Percentiles rank a stretch among this genome's conserved stretches.
These are phyloP conservation scores for Tokudaia muenninki DNA, from an alignment of 2,797 vertebrate species.

Conservation along the genomic window DNA sequence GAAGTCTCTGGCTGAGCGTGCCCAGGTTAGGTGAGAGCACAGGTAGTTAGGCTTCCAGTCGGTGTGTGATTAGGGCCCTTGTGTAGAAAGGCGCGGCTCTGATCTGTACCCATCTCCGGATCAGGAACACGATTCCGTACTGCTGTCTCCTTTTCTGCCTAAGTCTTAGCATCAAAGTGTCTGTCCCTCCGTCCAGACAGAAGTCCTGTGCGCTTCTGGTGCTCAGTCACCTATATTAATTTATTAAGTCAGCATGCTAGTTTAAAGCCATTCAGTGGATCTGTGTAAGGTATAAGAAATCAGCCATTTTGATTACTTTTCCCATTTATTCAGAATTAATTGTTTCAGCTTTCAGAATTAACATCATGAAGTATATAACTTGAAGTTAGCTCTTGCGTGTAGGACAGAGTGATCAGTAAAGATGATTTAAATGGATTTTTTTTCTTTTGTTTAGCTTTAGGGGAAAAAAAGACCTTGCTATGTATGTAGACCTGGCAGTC, in stretches of 20 bases:
- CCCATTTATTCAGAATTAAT: conserved; percentile 38
- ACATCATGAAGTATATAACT: conserved; percentile 8
- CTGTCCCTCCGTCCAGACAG: background rate
- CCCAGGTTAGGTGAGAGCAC: background rate
- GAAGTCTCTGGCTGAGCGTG: background rate
- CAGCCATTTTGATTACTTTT: background rate
- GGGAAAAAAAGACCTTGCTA: background rate
- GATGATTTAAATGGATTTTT: background rate
- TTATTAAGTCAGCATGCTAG: conserved; percentile 19
- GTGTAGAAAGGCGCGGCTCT: background rate
- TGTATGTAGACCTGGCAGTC: background rate
- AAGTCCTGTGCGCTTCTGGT: background rate
- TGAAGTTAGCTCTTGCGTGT: background rate
- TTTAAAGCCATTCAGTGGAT: background rate
- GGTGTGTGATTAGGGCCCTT: background rate
- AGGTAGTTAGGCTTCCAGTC: background rate
- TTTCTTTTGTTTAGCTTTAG: background rate
- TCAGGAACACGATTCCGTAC: conserved; percentile 1
- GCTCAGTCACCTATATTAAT: background rate
- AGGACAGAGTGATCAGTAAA: background rate
- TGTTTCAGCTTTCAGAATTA: conserved; percentile 55
- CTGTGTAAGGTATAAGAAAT: conserved; percentile 22
- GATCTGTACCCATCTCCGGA: background rate
- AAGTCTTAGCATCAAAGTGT: conserved; percentile 38
- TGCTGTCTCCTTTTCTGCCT: conserved; percentile 19